Percentiles rank a stretch among this genome's conserved stretches.
Conservation (phyloP, 2,888 invertebrate genomes). For the Bursaphelenchus okinawaensis region DNA sequence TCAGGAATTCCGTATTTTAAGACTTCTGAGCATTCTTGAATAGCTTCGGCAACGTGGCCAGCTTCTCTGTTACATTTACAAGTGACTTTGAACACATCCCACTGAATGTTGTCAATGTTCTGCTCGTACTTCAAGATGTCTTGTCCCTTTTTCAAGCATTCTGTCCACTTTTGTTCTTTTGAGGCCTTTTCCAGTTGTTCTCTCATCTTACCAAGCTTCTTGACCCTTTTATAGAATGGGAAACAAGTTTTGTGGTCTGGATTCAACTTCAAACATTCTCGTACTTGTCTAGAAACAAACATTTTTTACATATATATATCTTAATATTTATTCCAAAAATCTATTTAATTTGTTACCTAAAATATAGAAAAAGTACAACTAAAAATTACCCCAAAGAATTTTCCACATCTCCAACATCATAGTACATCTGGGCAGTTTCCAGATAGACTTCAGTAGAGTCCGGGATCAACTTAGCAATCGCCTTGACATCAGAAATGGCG, state of each 20-base stretch:
- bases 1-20: constrained; percentile 70
- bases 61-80: constrained; percentile 61
- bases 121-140: constrained; percentile 68
- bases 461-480: constrained; percentile 79
- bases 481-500: constrained; percentile 82
- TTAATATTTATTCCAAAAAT: constrained; percentile 2
- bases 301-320: constrained; percentile 1
- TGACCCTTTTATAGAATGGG: constrained; percentile 88
- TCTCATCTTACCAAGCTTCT: constrained; percentile 71
- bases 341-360: too few relatives aligned
- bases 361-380: too few relatives aligned
- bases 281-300: constrained; percentile 69
- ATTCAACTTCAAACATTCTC: constrained; percentile 92
- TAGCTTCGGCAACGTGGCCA: constrained; percentile 70
- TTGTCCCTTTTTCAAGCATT: constrained; percentile 70
- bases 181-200: constrained; percentile 27
- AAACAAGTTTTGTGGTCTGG: constrained; percentile 95
- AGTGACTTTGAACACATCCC: constrained; percentile 66
- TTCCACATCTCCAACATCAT: constrained; percentile 82
- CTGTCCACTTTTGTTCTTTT: constrained; percentile 65
- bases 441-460: constrained; percentile 84
- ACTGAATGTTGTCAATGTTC: constrained; percentile 62
- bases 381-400: constrained; percentile 73
- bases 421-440: constrained; percentile 77
- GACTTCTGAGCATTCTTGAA: constrained; percentile 74